These are phyloP conservation scores for Silvanus unidentatus DNA, from an alignment of 2,888 invertebrate genomes.

Conservation along the genomic window DNA sequence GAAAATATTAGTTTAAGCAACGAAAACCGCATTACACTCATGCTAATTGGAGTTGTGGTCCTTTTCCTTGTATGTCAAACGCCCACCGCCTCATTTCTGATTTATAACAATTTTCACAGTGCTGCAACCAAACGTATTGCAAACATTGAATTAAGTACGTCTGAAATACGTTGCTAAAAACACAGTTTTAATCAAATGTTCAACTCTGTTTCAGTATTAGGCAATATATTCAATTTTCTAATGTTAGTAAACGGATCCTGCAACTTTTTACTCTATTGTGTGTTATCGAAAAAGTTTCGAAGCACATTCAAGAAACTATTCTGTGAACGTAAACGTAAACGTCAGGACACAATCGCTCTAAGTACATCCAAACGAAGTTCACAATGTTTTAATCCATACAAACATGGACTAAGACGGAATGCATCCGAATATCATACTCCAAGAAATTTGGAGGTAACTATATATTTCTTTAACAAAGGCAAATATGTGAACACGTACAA, in stretches of 20 bases:
- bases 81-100: constrained; percentile 57
- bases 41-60: constrained; percentile 69
- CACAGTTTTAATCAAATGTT: neutral
- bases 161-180: neutral
- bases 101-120: constrained; percentile 46
- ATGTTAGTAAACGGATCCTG: constrained; percentile 66
- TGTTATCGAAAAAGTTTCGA: constrained; percentile 68
- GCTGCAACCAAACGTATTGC: constrained; percentile 22
- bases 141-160: constrained; percentile 38
- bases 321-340: constrained; percentile 30
- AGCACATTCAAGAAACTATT: constrained; percentile 48
- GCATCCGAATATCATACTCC: constrained; percentile 40
- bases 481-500: constrained; percentile 42
- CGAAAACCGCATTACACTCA: constrained; percentile 69
- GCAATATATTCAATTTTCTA: constrained; percentile 67
- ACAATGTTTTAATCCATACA: constrained; percentile 30
- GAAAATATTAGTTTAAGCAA: constrained; percentile 50
- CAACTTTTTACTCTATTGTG: constrained; percentile 73
- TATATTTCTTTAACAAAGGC: constrained; percentile 43
- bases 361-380: constrained; percentile 29
- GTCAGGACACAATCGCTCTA: constrained; percentile 35
- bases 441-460: constrained; percentile 47
- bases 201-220: constrained; percentile 47
- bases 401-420: constrained; percentile 34
- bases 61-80: constrained; percentile 69